phyloP scores from a whole-genome alignment of 2,888 invertebrate genomes.

The Calameuta idolon region DNA sequence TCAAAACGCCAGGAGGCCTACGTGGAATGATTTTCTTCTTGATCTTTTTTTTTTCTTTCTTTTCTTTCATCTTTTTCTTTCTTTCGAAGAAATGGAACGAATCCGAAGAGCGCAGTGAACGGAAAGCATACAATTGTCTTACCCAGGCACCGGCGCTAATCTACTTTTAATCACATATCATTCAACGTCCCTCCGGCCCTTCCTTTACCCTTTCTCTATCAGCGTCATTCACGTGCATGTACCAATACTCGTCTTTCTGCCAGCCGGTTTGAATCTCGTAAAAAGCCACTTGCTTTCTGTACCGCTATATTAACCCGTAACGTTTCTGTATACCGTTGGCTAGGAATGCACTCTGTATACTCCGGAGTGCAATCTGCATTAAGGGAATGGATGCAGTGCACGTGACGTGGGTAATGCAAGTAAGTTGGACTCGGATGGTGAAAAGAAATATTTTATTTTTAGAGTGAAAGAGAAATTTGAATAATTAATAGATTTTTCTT shows the following conservation, averaged over 20 bases:
- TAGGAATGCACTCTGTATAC: no score
- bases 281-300: constrained; percentile 1
- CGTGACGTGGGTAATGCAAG: no score
- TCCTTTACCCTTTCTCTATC: neutral
- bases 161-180: constrained; percentile 20
- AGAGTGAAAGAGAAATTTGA: no score
- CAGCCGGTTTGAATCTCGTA: no score
- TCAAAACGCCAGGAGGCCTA: neutral
- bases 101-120: neutral
- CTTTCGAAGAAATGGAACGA: neutral
- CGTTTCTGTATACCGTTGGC: neutral
- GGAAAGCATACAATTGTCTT: constrained; percentile 14
- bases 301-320: constrained; percentile 3
- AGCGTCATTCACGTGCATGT: no score
- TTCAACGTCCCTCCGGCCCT: constrained; percentile 4
- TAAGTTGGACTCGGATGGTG: no score
- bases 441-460: no score
- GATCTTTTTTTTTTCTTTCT: neutral
- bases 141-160: constrained; percentile 15
- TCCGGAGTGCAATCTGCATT: no score
- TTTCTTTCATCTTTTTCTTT: neutral
- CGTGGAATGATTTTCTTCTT: neutral
- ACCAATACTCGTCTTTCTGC: no score
- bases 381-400: no score
- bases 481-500: no score